Evolutionary conservation across 2,888 invertebrate genomes (phyloP).

Genomic region (Metalampra italica): DNA sequence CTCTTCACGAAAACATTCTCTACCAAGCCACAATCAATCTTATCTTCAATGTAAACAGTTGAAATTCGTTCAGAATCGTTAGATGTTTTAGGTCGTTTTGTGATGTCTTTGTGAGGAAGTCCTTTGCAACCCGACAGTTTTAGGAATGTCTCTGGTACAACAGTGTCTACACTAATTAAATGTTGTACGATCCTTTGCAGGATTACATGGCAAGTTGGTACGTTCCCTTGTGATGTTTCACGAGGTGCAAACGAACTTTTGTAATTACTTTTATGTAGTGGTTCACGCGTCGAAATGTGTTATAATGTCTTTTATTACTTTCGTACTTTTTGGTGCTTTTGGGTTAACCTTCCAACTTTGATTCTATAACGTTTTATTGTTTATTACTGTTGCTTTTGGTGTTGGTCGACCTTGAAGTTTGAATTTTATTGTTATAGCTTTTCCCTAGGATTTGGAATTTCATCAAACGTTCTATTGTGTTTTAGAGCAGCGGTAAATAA

Average conservation of each 20-base stretch:
- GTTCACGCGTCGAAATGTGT: slow-evolving; percentile 13
- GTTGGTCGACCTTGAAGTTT: background rate
- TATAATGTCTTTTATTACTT: slow-evolving; percentile 5
- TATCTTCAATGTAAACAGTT: background rate
- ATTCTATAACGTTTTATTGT: background rate
- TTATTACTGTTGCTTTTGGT: background rate
- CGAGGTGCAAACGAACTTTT: slow-evolving; percentile 39
- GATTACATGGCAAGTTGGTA: slow-evolving; percentile 15
- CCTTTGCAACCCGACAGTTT: slow-evolving; percentile 28
- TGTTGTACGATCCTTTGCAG: slow-evolving; percentile 19
- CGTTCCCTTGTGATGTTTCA: slow-evolving; percentile 4
- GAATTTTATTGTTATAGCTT: background rate
- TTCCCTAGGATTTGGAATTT: background rate
- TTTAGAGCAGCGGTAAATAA: background rate
- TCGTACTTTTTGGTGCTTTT: background rate
- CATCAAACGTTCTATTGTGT: too few relatives aligned
- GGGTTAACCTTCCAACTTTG: background rate
- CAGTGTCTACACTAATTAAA: slow-evolving; percentile 42
- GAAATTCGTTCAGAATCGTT: background rate
- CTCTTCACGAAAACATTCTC: slow-evolving; percentile 19
- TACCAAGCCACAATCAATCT: slow-evolving; percentile 8
- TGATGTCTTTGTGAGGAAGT: slow-evolving; percentile 8
- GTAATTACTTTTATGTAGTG: slow-evolving; percentile 38
- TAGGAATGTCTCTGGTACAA: slow-evolving; percentile 29
- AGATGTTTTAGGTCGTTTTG: slow-evolving; percentile 1